Conservation (phyloP, 2,113 vertebrate species). For the Pelvicachromis taeniatus region DNA sequence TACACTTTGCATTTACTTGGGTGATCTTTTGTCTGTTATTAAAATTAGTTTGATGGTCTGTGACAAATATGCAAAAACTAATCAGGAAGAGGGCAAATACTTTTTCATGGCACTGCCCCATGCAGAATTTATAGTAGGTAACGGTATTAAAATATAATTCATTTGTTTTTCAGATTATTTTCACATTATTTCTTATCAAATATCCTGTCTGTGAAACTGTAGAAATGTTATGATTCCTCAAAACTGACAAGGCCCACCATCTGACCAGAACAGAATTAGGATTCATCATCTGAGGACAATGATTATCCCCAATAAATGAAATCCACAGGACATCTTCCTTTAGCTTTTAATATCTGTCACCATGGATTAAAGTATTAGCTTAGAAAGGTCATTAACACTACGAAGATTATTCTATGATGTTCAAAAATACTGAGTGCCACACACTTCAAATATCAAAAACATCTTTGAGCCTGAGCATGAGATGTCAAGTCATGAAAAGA, state of each 20-base stretch:
- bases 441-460: neutral
- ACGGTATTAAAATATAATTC: neutral
- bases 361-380: neutral
- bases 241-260: fast-evolving
- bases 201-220: neutral
- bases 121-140: neutral
- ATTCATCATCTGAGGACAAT: neutral
- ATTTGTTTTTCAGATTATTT: neutral
- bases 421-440: neutral
- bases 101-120: neutral
- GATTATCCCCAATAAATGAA: neutral
- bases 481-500: neutral
- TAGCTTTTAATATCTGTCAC: neutral
- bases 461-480: neutral
- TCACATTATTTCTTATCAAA: neutral
- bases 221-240: neutral
- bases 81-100: neutral
- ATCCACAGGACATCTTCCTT: neutral
- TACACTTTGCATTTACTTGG: neutral
- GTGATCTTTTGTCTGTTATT: too few relatives aligned
- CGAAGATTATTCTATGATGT: neutral
- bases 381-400: neutral
- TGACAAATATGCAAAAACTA: too few relatives aligned
- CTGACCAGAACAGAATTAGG: neutral
- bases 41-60: too few relatives aligned